Evolutionary conservation across 2,888 invertebrate species (phyloP).

Genomic region (Nemapogon koenigi): DNA sequence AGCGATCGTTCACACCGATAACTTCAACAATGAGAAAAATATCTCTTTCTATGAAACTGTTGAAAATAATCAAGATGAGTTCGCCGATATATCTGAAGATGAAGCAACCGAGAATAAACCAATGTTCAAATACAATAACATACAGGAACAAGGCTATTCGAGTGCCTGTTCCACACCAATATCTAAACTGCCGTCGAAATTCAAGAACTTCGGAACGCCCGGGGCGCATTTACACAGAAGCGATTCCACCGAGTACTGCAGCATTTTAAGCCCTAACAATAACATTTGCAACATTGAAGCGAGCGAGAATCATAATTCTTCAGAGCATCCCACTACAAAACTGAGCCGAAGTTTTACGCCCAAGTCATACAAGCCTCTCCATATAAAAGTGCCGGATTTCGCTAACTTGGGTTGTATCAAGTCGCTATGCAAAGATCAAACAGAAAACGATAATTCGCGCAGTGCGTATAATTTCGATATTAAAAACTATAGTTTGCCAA

Average conservation of each 20-base stretch:
- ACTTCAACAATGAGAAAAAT: conserved; percentile 29
- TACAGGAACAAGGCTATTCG: conserved; percentile 35
- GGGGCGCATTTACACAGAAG: conserved; percentile 38
- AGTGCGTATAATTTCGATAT: conserved; percentile 57
- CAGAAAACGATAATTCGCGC: conserved; percentile 20
- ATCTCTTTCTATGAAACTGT: too few species aligned
- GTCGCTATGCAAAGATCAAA: conserved; percentile 35
- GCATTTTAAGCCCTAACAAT: conserved; percentile 42
- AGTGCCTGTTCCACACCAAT: conserved; percentile 53
- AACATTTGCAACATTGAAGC: conserved; percentile 29
- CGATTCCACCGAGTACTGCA: conserved; percentile 58
- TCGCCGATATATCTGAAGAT: too few species aligned
- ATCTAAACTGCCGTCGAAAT: conserved; percentile 35
- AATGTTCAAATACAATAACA: too few species aligned
- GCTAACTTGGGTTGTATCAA: conserved; percentile 42
- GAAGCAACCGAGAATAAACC: conserved; percentile 39
- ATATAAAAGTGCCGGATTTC: conserved; percentile 51
- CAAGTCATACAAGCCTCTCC: conserved; percentile 50
- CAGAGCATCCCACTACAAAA: conserved; percentile 33
- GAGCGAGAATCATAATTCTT: conserved; percentile 24
- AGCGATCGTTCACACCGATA: conserved; percentile 26
- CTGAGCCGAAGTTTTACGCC: conserved; percentile 53
- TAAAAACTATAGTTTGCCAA: conserved; percentile 53
- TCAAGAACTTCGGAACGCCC: conserved; percentile 42
- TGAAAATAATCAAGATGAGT: too few species aligned